Conservation (phyloP, 2,797 vertebrate species). For the Sebastes miniatus region DNA sequence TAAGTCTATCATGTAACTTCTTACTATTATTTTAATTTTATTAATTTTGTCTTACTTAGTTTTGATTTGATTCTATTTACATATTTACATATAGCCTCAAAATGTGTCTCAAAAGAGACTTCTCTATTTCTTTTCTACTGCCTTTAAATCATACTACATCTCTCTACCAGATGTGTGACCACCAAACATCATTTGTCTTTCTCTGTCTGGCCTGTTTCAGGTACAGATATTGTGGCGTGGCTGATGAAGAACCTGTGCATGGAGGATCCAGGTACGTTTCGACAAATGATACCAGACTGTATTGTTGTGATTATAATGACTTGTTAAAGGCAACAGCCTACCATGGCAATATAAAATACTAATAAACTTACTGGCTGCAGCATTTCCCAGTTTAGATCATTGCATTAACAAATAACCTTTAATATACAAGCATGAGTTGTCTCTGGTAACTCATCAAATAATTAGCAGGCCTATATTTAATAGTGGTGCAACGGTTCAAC, state of each 20-base stretch:
- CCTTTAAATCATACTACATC: background rate
- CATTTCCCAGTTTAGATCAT: background rate
- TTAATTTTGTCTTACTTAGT: background rate
- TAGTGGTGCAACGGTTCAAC: too few species aligned
- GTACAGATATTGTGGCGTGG: slow-evolving; percentile 96
- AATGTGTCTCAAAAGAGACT: background rate
- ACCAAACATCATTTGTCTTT: background rate
- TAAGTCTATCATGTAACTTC: background rate
- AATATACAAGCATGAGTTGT: background rate
- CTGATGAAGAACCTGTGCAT: slow-evolving; percentile 94
- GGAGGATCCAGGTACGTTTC: slow-evolving; percentile 91
- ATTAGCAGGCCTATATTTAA: too few species aligned
- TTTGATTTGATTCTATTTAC: background rate
- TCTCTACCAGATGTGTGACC: background rate
- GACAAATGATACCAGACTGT: background rate
- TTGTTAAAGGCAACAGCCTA: background rate
- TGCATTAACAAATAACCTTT: background rate
- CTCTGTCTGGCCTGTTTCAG: slow-evolving; percentile 71
- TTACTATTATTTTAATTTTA: background rate
- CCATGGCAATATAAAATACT: too few species aligned
- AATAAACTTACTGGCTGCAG: background rate
- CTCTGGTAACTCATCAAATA: too few species aligned
- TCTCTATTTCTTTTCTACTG: background rate
- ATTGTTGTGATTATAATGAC: background rate
- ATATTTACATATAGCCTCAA: background rate